Evolutionary conservation across 2,888 invertebrate genomes (phyloP), one percentile per base, ranked within the genome.

Genomic region (Polydrusus pterygomalis): DNA sequence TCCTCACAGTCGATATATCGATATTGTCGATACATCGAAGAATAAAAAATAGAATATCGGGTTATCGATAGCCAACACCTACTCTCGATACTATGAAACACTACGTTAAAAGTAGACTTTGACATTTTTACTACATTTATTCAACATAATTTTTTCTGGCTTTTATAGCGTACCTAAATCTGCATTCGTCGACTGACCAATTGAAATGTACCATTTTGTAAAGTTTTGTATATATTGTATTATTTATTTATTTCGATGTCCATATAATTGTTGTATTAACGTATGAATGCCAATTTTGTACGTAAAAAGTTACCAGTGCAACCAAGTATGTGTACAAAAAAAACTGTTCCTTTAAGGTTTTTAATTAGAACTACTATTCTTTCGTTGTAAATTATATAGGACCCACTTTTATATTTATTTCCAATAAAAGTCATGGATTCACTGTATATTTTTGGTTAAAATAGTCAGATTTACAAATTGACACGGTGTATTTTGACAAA

Each of bases 291-390:
- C 85, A 85, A 84, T 85, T 84, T 85, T 85, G 85, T 86, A 86
- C 85, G 85, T 85, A 84, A 77, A n/a, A 78, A 87, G 87, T 87
- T 87, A 87, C 87, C 87, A 87, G 85, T 87, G 86, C 86, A 86
- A 87, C 86, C 87, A 86, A 86, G 85, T 86, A 85, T 85, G 85
- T 87, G 87, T 87, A 87, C 87, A 87, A 86, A 76, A 43, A n/a
- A 84, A 83, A 83, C 84, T 85, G 86, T 86, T 86, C 86, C 86
- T 86, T 86, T 83, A 81, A 80, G 79, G 64, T 75, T 78, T 79
- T 80, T 64, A 49, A 72, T 58, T 72, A 67, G 72, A 72, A 51
- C 67, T 65, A 34, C 65, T 73, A 73, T 71, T 63, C 71, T 76
- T 70, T 67, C 67, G 68, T 72, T 76, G 62, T 63, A 71, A 63